phyloP scores from a whole-genome alignment of 2,888 invertebrate genomes.

The Aspidapion aeneum region DNA sequence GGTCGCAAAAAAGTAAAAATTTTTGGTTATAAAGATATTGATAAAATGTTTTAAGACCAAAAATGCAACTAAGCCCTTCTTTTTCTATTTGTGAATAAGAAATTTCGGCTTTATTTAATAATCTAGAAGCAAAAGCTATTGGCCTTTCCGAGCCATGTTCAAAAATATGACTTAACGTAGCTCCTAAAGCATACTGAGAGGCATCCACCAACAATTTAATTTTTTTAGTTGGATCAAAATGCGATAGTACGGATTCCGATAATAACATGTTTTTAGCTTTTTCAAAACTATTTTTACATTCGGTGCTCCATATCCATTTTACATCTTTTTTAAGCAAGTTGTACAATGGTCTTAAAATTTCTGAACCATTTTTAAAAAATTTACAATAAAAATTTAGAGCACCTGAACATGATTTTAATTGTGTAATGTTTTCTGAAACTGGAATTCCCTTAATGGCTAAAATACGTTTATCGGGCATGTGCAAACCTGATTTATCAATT shows the following conservation, averaged over 20 bases:
- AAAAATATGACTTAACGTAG: slow-evolving; percentile 8
- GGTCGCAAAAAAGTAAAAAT: too few species aligned
- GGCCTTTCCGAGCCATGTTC: slow-evolving; percentile 5
- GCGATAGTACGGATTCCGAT: slow-evolving; percentile 7
- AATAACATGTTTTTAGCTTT: slow-evolving; percentile 11
- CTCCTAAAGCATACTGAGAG: slow-evolving; percentile 8
- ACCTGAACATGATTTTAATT: not conserved
- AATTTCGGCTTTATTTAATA: slow-evolving; percentile 8
- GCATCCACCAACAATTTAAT: slow-evolving; percentile 9
- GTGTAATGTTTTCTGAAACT: not conserved
- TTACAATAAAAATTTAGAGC: not conserved
- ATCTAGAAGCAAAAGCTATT: slow-evolving; percentile 9
- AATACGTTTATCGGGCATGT: not conserved
- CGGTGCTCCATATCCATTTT: not conserved
- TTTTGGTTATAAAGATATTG: too few species aligned
- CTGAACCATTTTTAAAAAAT: not conserved
- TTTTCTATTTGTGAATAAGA: slow-evolving; percentile 8
- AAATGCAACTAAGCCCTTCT: too few species aligned
- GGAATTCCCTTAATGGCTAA: not conserved
- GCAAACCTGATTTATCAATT: not conserved
- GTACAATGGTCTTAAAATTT: not conserved
- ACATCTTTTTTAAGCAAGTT: not conserved
- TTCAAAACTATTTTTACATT: not conserved
- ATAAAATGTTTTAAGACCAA: too few species aligned
- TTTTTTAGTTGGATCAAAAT: slow-evolving; percentile 13